These are phyloP conservation scores for Brachirus orientalis DNA, from an alignment of 2,113 vertebrate species.

Conservation along the genomic window DNA sequence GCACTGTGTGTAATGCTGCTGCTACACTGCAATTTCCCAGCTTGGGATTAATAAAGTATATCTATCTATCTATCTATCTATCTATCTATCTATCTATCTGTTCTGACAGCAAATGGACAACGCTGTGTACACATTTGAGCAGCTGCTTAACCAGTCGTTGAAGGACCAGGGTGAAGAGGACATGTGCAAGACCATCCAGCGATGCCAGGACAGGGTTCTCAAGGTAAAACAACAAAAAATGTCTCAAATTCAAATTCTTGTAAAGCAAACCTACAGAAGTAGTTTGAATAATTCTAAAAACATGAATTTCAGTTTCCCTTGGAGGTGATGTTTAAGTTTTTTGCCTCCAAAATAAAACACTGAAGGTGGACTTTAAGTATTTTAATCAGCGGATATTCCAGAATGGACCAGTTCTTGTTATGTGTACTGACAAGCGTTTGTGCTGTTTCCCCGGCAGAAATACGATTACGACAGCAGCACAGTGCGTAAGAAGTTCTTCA, in stretches of 20 bases:
- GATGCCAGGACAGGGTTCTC: conserved; percentile 93
- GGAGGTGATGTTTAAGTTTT: no score
- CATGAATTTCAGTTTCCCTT: no score
- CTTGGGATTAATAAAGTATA: no score
- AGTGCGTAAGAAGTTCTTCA: conserved; percentile 96
- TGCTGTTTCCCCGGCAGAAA: conserved; percentile 82
- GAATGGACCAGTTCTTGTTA: not conserved
- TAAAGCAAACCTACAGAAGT: no score
- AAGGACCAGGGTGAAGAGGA: conserved; percentile 84
- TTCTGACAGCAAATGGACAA: conserved; percentile 93
- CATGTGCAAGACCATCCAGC: conserved; percentile 91
- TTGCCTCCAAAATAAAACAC: no score
- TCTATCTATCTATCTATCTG: no score
- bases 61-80: no score
- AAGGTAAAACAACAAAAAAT: conserved; percentile 93
- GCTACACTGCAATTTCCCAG: no score
- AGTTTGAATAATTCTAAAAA: no score
- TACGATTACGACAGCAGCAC: conserved; percentile 98
- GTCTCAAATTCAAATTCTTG: no score
- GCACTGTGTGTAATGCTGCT: no score
- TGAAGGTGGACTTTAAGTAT: no score
- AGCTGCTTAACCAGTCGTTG: conserved; percentile 92
- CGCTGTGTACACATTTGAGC: conserved; percentile 93
- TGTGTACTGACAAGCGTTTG: not conserved
- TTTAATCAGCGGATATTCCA: not conserved